Evolutionary conservation across 2,113 vertebrate genomes (phyloP), one percentile per base, ranked within the genome.

Genomic region (Greenwoodochromis staneri): DNA sequence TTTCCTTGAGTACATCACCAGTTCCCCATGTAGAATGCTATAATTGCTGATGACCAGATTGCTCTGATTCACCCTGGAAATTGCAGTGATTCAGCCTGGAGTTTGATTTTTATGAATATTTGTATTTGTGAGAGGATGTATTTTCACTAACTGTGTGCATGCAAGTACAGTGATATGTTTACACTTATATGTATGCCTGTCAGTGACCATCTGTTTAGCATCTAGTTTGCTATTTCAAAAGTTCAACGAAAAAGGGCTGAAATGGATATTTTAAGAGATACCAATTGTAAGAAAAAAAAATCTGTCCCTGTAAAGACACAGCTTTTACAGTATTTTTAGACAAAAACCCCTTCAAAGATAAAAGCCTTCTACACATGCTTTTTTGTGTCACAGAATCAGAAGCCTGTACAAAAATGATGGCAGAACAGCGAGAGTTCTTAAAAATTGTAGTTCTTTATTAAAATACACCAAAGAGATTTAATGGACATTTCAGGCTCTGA

Each of bases 41-140:
- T 91, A 94, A 95, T 95, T 90, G 94, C 84, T 78, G 73, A 80
- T 73, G 88, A 91, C 85, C 92, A 91, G 88, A 88, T 90, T 90
- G 89, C 84, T 82, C 80, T 40, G 71, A 87, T 92, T 87, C 86
- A 84, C 16, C 27, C 71, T 61, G 73, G 80, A 69, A 89, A 88
- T 55, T 88, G 85, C 53, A 61, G n/a, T 6, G 63, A 61, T 85
- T 87, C 88, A 81, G 53, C 13, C 31, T 82, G 16, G 40, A 84
- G 45, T 87, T 87, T 59, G 40, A 27, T 54, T 38, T 61, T 21
- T 34, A 29, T 8, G 51, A 36, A 47, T 80, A 57, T 85, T 73
- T 92, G 38, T 81, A 82, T 89, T 54, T 80, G 12, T 87, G 27
- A 69, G 31, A 21, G 29, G 29, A 69, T 84, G 47, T 31, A 40